Evolutionary conservation across 1,140 invertebrate species (phyloP).

Genomic region (Agrilus planipennis): DNA sequence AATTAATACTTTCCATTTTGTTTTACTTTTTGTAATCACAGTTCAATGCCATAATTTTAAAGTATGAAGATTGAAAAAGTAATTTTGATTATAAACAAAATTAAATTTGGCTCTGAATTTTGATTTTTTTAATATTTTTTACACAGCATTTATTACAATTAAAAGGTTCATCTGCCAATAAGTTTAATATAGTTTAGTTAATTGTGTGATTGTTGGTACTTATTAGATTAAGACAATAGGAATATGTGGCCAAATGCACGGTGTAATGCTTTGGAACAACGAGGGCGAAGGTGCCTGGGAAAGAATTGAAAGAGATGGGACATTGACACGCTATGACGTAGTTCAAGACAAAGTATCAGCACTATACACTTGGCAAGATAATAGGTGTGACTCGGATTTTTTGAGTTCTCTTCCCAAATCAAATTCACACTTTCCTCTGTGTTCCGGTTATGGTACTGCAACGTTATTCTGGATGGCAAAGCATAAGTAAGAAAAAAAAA

Average conservation of each 20-base stretch:
- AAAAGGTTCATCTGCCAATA: neutral
- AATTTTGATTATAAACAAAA: too few species aligned
- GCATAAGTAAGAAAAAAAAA: constrained; percentile 40
- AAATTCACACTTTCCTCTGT: constrained; percentile 55
- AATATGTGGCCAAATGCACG: constrained; percentile 82
- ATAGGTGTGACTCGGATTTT: constrained; percentile 62
- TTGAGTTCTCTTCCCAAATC: constrained; percentile 57
- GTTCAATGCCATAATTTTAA: too few species aligned
- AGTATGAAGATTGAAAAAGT: too few species aligned
- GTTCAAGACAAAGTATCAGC: constrained; percentile 49
- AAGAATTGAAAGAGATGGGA: constrained; percentile 42
- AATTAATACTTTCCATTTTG: too few species aligned
- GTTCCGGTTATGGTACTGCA: constrained; percentile 72
- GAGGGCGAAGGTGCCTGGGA: constrained; percentile 39
- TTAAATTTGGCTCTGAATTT: too few species aligned
- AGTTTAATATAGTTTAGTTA: neutral
- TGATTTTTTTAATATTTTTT: constrained; percentile 1
- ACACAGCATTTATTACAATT: too few species aligned
- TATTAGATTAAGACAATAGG: constrained; percentile 51
- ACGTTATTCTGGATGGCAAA: constrained; percentile 73
- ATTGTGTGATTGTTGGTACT: too few species aligned
- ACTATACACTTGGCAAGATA: constrained; percentile 78
- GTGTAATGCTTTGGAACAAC: constrained; percentile 69
- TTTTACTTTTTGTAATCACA: too few species aligned
- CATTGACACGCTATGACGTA: constrained; percentile 47